Percentiles rank a stretch among this genome's conserved stretches.
phyloP scores from a whole-genome alignment of 2,888 invertebrate genomes.

The Dryobotodes eremita region DNA sequence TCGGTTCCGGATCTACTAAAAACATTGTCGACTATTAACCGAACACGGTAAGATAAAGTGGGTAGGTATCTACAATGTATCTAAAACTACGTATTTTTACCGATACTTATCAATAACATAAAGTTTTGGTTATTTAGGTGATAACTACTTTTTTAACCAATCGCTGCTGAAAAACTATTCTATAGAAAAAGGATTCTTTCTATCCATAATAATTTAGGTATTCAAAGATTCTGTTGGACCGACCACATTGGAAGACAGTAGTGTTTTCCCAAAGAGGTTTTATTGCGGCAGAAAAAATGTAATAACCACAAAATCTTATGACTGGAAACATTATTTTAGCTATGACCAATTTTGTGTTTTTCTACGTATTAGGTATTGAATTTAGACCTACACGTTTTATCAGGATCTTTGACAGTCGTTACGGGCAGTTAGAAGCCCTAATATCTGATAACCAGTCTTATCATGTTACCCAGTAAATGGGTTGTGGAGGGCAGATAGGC shows the following conservation, averaged over 20 bases:
- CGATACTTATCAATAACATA: not conserved
- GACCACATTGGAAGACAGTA: not conserved
- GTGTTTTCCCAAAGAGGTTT: constrained; percentile 6
- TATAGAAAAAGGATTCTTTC: not conserved
- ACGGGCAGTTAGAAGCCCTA: not conserved
- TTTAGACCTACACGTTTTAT: not conserved
- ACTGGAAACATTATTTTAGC: constrained; percentile 1
- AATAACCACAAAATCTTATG: not conserved
- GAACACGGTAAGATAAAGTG: no score
- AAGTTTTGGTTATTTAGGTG: not conserved
- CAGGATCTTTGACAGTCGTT: not conserved
- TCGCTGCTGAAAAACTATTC: not conserved
- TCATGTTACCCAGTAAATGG: not conserved
- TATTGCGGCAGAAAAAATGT: constrained; percentile 16
- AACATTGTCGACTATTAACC: no score
- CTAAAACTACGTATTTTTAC: not conserved
- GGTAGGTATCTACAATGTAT: not conserved
- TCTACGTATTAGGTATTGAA: not conserved
- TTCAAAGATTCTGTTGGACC: not conserved
- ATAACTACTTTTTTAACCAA: not conserved
- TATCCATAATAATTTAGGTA: not conserved
- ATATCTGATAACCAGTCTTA: not conserved
- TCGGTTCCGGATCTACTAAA: not conserved
- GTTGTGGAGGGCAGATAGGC: not conserved
- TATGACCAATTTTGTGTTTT: constrained; percentile 6